Conservation (phyloP, 1,140 invertebrate species). For the Eupristina koningsbergeri region DNA sequence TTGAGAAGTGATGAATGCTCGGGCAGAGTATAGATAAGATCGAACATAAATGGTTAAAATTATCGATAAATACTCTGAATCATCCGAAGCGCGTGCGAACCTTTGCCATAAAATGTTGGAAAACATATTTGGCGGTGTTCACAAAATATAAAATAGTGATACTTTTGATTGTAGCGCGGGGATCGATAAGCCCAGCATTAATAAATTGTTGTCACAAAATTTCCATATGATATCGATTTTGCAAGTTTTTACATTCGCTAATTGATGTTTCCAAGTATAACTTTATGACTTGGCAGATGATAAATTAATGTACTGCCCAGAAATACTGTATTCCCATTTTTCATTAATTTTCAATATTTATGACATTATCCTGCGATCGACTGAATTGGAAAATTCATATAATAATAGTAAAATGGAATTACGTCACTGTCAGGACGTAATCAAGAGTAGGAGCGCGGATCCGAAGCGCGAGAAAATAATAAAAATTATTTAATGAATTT, state of each 20-base stretch:
- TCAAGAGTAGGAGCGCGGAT: background rate
- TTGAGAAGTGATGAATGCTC: background rate
- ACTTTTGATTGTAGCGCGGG: background rate
- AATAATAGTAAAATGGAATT: constrained; percentile 46
- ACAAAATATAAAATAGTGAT: background rate
- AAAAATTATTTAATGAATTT: constrained; percentile 37
- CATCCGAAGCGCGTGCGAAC: background rate
- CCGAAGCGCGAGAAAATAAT: constrained; percentile 16
- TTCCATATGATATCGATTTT: constrained; percentile 41
- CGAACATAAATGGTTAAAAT: background rate
- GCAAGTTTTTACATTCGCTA: constrained; percentile 45
- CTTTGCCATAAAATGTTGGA: background rate
- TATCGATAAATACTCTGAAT: background rate
- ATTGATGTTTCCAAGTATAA: constrained; percentile 50
- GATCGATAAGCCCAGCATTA: constrained; percentile 31
- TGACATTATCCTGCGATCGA: constrained; percentile 40
- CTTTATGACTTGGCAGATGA: constrained; percentile 41
- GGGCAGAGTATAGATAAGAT: background rate
- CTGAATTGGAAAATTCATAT: constrained; percentile 41
- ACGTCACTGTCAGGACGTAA: constrained; percentile 34
- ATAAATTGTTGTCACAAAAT: constrained; percentile 45
- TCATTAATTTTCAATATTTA: constrained; percentile 50
- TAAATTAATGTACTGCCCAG: constrained; percentile 42
- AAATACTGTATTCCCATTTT: constrained; percentile 45
- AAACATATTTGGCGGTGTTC: too few relatives aligned